phyloP scores from a whole-genome alignment of 2,113 vertebrate species.

The Centropus unirufus region DNA sequence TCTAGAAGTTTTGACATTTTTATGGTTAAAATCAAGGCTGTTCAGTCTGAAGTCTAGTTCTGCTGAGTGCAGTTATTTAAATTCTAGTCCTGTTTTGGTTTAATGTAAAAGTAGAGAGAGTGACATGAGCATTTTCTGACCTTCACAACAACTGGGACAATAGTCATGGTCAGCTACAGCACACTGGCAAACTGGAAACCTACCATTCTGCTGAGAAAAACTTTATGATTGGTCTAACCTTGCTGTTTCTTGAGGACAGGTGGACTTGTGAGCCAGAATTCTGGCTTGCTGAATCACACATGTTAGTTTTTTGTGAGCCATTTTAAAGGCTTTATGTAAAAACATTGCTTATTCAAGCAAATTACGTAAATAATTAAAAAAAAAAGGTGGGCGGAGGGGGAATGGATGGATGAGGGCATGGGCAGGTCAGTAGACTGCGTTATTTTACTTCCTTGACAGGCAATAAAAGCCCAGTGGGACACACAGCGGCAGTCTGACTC shows the following conservation, averaged over 20 bases:
- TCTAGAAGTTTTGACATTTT: not conserved
- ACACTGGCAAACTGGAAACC: conserved; percentile 42
- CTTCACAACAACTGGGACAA: conserved; percentile 20
- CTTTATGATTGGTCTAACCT: conserved; percentile 12
- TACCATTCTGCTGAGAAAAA: conserved; percentile 52
- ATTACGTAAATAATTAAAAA: conserved; percentile 51
- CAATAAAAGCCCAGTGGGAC: not conserved
- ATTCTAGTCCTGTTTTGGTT: conserved; percentile 32
- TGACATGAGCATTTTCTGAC: conserved; percentile 53
- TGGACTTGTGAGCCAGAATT: not conserved
- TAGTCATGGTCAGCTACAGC: conserved; percentile 38
- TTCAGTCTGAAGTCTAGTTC: not conserved
- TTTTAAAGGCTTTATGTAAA: not conserved
- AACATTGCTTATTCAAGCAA: conserved; percentile 47
- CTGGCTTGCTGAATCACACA: not conserved
- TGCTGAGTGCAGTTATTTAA: conserved; percentile 28
- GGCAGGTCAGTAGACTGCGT: not conserved
- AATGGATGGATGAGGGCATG: not conserved
- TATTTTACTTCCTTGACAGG: not conserved
- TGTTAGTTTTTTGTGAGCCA: not conserved
- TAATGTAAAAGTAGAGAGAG: conserved; percentile 25
- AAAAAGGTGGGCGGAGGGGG: not conserved
- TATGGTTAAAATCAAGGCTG: not conserved
- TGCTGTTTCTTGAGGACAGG: not conserved
- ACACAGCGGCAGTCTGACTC: not conserved